Evolutionary conservation across 2,113 vertebrate species (phyloP).

Genomic region (Hylia prasina): DNA sequence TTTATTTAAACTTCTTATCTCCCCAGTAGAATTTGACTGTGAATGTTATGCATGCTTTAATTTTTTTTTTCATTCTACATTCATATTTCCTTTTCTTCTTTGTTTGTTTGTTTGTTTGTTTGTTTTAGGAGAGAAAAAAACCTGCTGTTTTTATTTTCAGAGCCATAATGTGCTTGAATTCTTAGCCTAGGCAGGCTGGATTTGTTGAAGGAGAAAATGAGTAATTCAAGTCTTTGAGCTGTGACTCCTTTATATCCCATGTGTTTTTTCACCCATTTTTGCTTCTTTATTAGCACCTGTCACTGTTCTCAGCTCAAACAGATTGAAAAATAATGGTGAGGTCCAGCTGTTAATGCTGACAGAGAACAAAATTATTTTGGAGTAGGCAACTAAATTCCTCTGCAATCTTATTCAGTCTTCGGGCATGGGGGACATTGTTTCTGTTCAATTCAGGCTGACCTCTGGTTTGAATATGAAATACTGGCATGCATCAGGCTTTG

Average conservation of each 20-base stretch:
- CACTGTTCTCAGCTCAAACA: not conserved
- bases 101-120: no score
- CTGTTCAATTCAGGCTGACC: not conserved
- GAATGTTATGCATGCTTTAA: not conserved
- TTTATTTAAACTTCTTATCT: not conserved
- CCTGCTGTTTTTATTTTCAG: not conserved
- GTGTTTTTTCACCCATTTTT: not conserved
- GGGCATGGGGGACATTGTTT: not conserved
- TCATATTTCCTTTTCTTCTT: not conserved
- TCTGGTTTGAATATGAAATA: not conserved
- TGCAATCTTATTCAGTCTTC: not conserved
- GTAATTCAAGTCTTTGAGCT: not conserved
- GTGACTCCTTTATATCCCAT: not conserved
- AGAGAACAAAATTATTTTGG: not conserved
- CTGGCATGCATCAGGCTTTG: not conserved
- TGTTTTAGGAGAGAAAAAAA: not conserved
- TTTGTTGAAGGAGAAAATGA: conserved; percentile 38
- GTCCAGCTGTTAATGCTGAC: conserved; percentile 14
- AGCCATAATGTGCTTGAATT: not conserved
- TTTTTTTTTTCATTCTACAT: not conserved
- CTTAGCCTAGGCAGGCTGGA: not conserved
- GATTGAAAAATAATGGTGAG: conserved; percentile 48
- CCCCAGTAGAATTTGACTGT: not conserved
- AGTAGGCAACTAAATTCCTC: not conserved
- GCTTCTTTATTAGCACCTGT: conserved; percentile 49